Conservation (phyloP, 2,797 vertebrate genomes). For the Danio jaintianensis region DNA sequence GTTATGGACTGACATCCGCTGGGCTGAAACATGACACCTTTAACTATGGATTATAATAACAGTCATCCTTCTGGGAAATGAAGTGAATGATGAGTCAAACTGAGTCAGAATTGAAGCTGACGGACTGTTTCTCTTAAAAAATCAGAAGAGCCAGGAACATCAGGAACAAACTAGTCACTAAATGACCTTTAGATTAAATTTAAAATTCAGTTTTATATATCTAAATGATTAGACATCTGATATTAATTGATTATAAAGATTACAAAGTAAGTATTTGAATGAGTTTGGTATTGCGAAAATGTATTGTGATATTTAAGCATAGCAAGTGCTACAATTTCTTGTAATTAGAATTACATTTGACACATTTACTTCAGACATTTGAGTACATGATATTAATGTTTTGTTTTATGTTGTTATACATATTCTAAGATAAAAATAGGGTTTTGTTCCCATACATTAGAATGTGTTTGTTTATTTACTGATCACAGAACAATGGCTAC, state of each 20-base stretch:
- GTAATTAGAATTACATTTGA: neutral
- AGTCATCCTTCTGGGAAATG: conserved; percentile 18
- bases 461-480: no score
- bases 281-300: neutral
- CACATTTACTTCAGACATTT: neutral
- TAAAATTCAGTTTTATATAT: neutral
- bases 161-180: neutral
- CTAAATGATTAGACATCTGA: neutral
- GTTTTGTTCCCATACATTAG: no score
- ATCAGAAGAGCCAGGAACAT: neutral
- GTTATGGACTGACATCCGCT: neutral
- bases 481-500: no score
- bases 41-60: conserved; percentile 12
- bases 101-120: neutral
- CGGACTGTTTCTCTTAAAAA: neutral
- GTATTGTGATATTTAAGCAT: neutral
- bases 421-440: no score
- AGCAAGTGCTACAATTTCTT: neutral
- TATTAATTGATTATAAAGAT: no score
- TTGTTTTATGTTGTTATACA: no score
- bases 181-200: neutral
- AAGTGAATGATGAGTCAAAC: neutral
- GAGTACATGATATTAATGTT: neutral
- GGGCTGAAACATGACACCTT: neutral
- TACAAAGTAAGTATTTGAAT: neutral